phyloP scores from a whole-genome alignment of 2,113 vertebrate species.

The Lichenostomus cassidix region DNA sequence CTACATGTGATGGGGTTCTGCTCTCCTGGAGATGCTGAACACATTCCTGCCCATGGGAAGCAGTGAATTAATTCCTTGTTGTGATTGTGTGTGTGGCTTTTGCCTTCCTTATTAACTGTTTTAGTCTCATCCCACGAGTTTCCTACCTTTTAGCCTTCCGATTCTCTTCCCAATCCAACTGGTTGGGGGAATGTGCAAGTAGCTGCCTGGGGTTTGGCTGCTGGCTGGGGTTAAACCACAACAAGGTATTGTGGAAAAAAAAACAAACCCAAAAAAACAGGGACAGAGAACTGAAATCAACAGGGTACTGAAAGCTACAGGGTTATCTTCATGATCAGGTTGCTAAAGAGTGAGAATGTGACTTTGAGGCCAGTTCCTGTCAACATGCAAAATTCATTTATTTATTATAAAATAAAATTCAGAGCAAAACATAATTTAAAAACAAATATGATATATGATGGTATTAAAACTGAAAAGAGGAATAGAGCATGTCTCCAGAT shows the following conservation, averaged over 20 bases:
- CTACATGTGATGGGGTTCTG: not conserved
- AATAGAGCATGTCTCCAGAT: not conserved
- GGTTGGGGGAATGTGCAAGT: not conserved
- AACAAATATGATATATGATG: not conserved
- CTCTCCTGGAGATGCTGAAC: not conserved
- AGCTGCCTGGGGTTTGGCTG: not conserved
- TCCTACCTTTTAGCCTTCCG: not conserved
- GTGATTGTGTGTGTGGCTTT: not conserved
- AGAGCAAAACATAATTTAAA: slow-evolving; percentile 16
- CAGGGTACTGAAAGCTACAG: not conserved
- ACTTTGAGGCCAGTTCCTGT: not conserved
- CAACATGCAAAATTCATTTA: not conserved
- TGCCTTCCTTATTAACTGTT: not conserved
- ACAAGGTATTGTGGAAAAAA: not conserved
- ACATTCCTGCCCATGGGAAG: not conserved
- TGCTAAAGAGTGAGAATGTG: not conserved
- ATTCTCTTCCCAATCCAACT: not conserved
- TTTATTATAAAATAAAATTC: slow-evolving; percentile 21
- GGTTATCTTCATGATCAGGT: not conserved
- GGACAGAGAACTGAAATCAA: not conserved
- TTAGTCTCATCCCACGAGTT: not conserved
- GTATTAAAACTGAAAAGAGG: slow-evolving; percentile 36
- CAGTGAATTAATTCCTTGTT: not conserved
- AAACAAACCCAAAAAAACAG: not conserved
- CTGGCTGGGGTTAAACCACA: not conserved